Conservation (phyloP, 1,140 invertebrate genomes). For the Dendrolimus kikuchii region DNA sequence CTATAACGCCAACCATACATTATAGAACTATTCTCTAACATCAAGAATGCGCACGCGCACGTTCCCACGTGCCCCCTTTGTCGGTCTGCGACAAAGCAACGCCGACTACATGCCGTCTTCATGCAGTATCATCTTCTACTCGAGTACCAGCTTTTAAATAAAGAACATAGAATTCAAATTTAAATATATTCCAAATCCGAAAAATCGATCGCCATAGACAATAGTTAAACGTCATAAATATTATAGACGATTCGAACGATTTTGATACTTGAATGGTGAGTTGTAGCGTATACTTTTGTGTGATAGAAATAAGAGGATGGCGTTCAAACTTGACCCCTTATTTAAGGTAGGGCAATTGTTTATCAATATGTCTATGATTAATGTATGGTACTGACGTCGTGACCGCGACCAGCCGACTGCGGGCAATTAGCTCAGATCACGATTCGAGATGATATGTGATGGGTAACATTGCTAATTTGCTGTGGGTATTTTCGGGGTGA, state of each 20-base stretch:
- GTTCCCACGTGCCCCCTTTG: conserved; percentile 64
- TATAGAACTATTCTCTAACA: conserved; percentile 32
- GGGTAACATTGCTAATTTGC: conserved; percentile 48
- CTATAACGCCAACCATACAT: conserved; percentile 36
- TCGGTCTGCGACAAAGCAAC: conserved; percentile 57
- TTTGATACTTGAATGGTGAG: too few species aligned
- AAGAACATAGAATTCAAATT: conserved; percentile 3
- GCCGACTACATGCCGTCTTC: conserved; percentile 43
- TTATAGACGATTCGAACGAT: not conserved
- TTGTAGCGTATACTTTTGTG: too few species aligned
- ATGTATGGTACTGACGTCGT: conserved; percentile 47
- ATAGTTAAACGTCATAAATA: conserved; percentile 13
- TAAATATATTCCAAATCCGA: conserved; percentile 14
- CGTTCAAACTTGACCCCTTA: conserved; percentile 50
- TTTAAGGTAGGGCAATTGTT: conserved; percentile 68
- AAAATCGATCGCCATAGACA: conserved; percentile 15
- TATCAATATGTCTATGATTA: conserved; percentile 63
- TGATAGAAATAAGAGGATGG: too few species aligned
- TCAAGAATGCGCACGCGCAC: conserved; percentile 48
- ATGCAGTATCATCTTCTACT: conserved; percentile 1
- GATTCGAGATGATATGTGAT: conserved; percentile 63
- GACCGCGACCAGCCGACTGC: conserved; percentile 29
- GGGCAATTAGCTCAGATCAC: conserved; percentile 60
- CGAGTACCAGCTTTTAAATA: not conserved
- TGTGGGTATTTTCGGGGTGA: conserved; percentile 2